Conservation (phyloP, 2,113 vertebrate genomes). For the Corynorhinus townsendii region DNA sequence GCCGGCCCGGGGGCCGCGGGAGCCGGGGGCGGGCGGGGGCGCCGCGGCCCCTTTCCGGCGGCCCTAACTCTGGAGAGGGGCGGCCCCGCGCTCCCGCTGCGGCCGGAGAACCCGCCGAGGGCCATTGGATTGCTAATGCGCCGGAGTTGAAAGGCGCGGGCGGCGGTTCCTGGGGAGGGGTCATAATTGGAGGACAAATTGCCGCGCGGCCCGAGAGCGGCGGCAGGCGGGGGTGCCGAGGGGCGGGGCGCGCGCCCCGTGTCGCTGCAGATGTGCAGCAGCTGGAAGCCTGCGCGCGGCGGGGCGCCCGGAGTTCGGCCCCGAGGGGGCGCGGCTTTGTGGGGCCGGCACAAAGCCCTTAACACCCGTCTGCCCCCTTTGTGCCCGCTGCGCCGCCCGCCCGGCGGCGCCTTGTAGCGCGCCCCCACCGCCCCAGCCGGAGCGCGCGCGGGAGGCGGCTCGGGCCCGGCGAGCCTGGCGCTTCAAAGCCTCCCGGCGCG, state of each 20-base stretch:
- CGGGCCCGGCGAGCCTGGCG: background rate
- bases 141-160: constrained; percentile 21
- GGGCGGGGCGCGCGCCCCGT: constrained; percentile 9
- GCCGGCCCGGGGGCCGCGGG: background rate
- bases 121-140: constrained; percentile 57
- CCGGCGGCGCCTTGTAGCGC: constrained; percentile 41
- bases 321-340: constrained; percentile 49
- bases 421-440: background rate
- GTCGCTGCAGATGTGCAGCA: constrained; percentile 54
- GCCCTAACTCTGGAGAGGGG: constrained; percentile 1
- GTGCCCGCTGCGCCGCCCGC: constrained; percentile 44
- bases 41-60: constrained; percentile 13
- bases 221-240: background rate
- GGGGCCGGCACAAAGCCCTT: constrained; percentile 41
- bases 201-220: constrained; percentile 10
- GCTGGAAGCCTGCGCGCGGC: constrained; percentile 61
- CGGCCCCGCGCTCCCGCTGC: background rate
- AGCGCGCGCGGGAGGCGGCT: background rate
- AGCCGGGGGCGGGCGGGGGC: background rate
- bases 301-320: constrained; percentile 59
- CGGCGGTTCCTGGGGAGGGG: constrained; percentile 61
- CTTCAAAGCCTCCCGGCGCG: constrained; percentile 66
- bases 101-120: background rate
- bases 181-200: constrained; percentile 76
- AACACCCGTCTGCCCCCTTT: constrained; percentile 61